Percentiles rank a stretch among this genome's conserved stretches.
phyloP scores from a whole-genome alignment of 2,888 invertebrate genomes.

The Cheilosia variabilis region DNA sequence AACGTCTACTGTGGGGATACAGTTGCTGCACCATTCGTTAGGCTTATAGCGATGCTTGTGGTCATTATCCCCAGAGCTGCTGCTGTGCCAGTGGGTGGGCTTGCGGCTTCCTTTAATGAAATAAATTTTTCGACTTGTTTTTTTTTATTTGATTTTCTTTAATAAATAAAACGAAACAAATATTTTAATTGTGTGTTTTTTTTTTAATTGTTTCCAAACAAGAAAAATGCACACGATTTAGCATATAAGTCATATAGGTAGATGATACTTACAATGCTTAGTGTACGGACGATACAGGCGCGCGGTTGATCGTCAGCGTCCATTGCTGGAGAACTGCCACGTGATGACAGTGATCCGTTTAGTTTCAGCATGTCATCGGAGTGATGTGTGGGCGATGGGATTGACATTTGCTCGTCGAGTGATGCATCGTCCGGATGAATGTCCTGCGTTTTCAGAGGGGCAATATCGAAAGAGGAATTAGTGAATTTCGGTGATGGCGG shows the following conservation, averaged over 20 bases:
- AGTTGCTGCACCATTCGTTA: slow-evolving; percentile 79
- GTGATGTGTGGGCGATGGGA: slow-evolving; percentile 79
- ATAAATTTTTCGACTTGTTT: slow-evolving; percentile 28
- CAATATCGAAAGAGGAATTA: slow-evolving; percentile 35
- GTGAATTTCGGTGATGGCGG: slow-evolving; percentile 6
- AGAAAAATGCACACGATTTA: background rate
- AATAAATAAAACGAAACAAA: background rate
- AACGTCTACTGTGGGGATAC: slow-evolving; percentile 76
- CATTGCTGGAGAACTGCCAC: slow-evolving; percentile 82
- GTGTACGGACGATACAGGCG: slow-evolving; percentile 82
- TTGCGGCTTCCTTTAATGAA: slow-evolving; percentile 75
- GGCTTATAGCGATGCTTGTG: slow-evolving; percentile 81
- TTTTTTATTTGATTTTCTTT: slow-evolving; percentile 5
- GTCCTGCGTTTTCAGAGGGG: slow-evolving; percentile 76
- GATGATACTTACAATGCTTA: slow-evolving; percentile 83
- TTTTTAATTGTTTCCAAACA: slow-evolving; percentile 30
- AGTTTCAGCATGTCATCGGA: slow-evolving; percentile 81
- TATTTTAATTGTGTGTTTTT: slow-evolving; percentile 35
- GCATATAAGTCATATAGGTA: background rate
- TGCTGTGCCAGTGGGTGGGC: slow-evolving; percentile 71
- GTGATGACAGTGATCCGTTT: slow-evolving; percentile 81
- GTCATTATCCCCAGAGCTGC: slow-evolving; percentile 79
- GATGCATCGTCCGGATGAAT: slow-evolving; percentile 81
- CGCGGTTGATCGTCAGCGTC: slow-evolving; percentile 80
- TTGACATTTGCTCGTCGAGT: slow-evolving; percentile 81